Base-by-base conservation (phyloP, 2,797 vertebrate genomes). In the Parauchenoglanis ngamensis region DNA sequence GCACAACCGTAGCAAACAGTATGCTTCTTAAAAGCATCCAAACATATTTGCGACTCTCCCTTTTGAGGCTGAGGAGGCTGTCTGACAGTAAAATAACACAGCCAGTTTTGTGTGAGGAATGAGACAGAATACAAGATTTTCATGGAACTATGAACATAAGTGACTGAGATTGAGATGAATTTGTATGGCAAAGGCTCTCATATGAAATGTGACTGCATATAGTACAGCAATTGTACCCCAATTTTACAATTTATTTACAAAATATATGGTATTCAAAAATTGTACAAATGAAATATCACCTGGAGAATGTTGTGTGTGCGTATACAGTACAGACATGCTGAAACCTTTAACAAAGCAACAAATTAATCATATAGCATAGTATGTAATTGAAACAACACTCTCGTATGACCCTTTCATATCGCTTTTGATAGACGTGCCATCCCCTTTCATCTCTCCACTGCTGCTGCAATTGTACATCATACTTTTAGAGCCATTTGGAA, bases 1-100 rank as follows among this genome's bases (percentile, higher is more conserved):
- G 76, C 90, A 89, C 86, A 90, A 85, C 78, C 79, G 79, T 86
- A 90, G 85, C 90, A 91, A 91, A 89, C 89, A 87, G 85, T 72
- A 61, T 78, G 85, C 73, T 90, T 89, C 78, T 90, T 88, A 68
- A 87, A 84, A 76, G 68, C 80, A 86, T 83, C 70, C 86, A 87
- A 89, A 85, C 84, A 85, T 79, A 65, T 44, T 17, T 54, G 63
- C 63, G 68, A 73, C 46, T 78, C 61, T 79, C 65, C 80, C 84
- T 72, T 89, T 76, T 87, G 83, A 85, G 67, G 75, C 77, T 52
- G 76, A 12, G 68, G 57, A 68, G 63, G 44, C 54, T 83, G 61
- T 75, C 56, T 86, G 77, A 85, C 83, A 61, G n/a, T 82, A 23
- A 56, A 52, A 88, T 56, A 15, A 79, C 68, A 46, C 80, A 75